Evolutionary conservation across 2,797 vertebrate species (phyloP).

Genomic region (Triplophysa yarkandensis): DNA sequence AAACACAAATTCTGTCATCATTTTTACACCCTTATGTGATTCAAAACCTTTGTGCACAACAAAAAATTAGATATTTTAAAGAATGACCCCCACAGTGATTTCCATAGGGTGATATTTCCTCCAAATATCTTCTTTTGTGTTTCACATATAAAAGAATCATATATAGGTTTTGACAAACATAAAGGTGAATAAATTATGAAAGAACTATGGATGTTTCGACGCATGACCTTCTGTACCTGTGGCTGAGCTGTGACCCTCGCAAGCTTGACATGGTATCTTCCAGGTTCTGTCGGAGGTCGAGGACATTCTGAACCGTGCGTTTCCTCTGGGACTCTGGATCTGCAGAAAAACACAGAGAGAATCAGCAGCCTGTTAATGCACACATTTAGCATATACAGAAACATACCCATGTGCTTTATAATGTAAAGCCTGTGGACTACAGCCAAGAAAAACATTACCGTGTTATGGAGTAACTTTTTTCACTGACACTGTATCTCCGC

Average conservation of each 20-base stretch:
- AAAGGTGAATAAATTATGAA: not conserved
- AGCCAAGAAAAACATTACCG: conserved; percentile 24
- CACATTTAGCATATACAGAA: conserved; percentile 1
- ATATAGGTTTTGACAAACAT: not conserved
- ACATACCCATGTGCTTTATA: conserved; percentile 26
- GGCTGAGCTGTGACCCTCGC: conserved; percentile 89
- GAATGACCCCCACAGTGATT: no score
- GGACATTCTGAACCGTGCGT: conserved; percentile 94
- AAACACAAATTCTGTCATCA: no score
- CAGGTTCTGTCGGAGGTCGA: conserved; percentile 95
- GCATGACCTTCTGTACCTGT: conserved; percentile 77
- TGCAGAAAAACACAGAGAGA: conserved; percentile 54
- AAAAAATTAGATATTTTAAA: no score
- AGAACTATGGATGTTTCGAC: not conserved
- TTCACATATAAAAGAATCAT: no score
- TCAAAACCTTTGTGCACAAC: not conserved
- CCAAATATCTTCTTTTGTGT: no score
- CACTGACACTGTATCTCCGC: not conserved
- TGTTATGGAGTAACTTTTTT: not conserved
- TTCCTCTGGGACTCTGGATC: conserved; percentile 96
- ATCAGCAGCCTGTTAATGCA: conserved; percentile 26
- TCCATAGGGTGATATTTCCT: no score
- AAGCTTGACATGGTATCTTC: conserved; percentile 98
- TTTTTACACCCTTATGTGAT: no score
- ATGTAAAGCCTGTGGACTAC: conserved; percentile 39